Evolutionary conservation across 2,113 vertebrate genomes (phyloP).

Genomic region (Heptranchias perlo): DNA sequence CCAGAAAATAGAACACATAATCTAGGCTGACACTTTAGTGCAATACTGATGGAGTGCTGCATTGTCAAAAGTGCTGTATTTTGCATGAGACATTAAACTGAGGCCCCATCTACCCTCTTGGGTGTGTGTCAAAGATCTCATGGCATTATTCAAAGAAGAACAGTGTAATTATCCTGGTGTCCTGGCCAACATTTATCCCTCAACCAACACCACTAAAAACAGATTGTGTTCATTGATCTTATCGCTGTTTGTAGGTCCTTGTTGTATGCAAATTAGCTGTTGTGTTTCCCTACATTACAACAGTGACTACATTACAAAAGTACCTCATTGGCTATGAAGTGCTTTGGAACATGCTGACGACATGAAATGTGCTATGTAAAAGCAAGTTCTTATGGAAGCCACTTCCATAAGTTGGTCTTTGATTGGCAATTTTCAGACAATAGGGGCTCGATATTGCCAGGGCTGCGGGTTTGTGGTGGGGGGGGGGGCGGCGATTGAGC

Average conservation of each 20-base stretch:
- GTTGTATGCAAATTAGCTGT: neutral
- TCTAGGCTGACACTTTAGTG: neutral
- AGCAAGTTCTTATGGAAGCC: neutral
- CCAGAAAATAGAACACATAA: conserved; percentile 11
- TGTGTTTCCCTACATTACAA: neutral
- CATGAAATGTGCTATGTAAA: neutral
- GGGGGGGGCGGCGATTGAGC: too few species aligned
- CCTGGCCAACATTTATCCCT: neutral
- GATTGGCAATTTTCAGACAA: too few species aligned
- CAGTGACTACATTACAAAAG: neutral
- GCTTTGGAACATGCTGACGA: neutral
- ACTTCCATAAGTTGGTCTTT: neutral
- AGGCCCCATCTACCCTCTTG: neutral
- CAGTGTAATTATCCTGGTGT: neutral
- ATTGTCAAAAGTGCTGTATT: neutral
- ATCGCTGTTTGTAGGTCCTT: neutral
- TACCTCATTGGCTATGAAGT: neutral
- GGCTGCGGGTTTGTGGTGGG: too few species aligned
- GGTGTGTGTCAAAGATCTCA: neutral
- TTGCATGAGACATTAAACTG: neutral
- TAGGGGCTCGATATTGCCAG: too few species aligned
- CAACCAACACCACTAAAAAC: neutral
- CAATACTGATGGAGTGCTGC: neutral
- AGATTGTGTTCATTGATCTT: neutral
- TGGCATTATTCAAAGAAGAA: neutral